Evolutionary conservation across 2,888 invertebrate species (phyloP).

Genomic region (Cataglyphis rosenhaueri): DNA sequence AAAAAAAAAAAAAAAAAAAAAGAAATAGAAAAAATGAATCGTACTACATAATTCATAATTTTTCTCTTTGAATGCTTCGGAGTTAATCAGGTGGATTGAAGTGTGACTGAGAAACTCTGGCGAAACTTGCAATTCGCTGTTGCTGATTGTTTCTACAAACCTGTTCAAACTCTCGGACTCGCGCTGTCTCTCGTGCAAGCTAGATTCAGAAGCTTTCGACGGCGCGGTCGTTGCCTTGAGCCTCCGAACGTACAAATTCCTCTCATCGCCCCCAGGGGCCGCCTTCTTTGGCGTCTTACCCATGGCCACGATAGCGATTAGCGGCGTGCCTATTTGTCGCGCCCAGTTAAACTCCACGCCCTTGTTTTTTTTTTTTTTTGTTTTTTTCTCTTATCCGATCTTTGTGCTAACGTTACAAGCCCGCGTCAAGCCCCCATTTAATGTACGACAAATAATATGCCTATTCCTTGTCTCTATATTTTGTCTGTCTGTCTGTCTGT

Average conservation of each 20-base stretch:
- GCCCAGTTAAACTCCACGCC: constrained; percentile 66
- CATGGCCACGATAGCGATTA: constrained; percentile 72
- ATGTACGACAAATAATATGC: constrained; percentile 50
- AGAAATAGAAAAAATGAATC: neutral
- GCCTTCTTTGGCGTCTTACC: constrained; percentile 83
- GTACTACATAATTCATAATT: neutral
- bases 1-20: neutral
- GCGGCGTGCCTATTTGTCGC: constrained; percentile 60
- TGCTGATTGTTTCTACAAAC: constrained; percentile 78
- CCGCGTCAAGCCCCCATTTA: constrained; percentile 34
- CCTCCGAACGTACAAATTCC: constrained; percentile 80
- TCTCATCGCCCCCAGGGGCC: constrained; percentile 83
- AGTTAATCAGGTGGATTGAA: neutral
- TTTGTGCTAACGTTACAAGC: constrained; percentile 51
- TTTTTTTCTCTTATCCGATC: constrained; percentile 39
- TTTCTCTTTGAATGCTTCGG: neutral
- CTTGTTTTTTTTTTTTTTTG: constrained; percentile 42
- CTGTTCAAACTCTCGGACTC: constrained; percentile 78
- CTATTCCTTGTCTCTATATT: constrained; percentile 51
- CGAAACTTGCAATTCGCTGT: constrained; percentile 55
- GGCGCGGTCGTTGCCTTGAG: constrained; percentile 78
- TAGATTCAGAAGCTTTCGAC: constrained; percentile 76
- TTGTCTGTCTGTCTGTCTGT: constrained; percentile 9
- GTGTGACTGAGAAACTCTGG: constrained; percentile 51
- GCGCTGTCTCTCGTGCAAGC: constrained; percentile 77